Evolutionary conservation across 2,888 invertebrate species (phyloP).

Genomic region (Cheilosia vernalis): DNA sequence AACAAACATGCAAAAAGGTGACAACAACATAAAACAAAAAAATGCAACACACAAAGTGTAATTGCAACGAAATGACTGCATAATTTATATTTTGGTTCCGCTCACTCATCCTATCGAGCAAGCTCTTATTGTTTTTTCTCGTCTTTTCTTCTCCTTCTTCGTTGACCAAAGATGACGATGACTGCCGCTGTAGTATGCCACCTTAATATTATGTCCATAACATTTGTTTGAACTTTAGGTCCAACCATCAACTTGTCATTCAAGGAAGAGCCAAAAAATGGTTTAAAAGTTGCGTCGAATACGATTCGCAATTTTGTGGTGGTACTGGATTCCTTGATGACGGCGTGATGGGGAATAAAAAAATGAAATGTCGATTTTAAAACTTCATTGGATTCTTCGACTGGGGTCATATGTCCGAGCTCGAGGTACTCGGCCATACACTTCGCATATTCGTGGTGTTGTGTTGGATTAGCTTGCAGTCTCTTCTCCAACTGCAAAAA

Average conservation of each 20-base stretch:
- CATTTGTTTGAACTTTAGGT: slow-evolving; percentile 9
- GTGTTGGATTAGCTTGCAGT: background rate
- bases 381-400: background rate
- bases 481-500: slow-evolving; percentile 11
- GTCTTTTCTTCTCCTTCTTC: too few relatives aligned
- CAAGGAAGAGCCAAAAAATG: slow-evolving; percentile 16
- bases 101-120: too few relatives aligned
- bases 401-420: slow-evolving; percentile 9
- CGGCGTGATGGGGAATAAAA: slow-evolving; percentile 22
- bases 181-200: too few relatives aligned
- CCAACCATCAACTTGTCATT: slow-evolving; percentile 13
- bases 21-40: too few relatives aligned
- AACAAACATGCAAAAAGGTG: too few relatives aligned
- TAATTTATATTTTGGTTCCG: too few relatives aligned
- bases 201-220: background rate
- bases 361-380: background rate
- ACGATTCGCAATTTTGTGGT: background rate
- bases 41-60: too few relatives aligned
- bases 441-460: background rate
- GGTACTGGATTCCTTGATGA: slow-evolving; percentile 28
- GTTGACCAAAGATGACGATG: too few relatives aligned
- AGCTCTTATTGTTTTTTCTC: too few relatives aligned
- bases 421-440: slow-evolving; percentile 11
- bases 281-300: slow-evolving; percentile 12
- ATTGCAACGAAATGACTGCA: too few relatives aligned